Base-by-base conservation (phyloP, 2,113 vertebrate species). In the Coracopsis vasa region DNA sequence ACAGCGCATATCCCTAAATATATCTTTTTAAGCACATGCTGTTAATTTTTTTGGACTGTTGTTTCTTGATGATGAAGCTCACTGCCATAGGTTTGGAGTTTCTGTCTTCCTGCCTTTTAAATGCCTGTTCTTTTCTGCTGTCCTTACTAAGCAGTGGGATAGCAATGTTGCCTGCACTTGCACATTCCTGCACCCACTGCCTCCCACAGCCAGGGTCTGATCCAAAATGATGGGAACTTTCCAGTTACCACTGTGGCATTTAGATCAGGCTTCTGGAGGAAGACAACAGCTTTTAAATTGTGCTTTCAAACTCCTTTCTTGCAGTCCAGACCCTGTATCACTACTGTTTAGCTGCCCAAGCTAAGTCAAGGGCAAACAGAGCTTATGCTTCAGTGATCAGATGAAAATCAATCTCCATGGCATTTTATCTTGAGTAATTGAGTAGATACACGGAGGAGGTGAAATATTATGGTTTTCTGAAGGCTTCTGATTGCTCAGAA, bases 111-210 rank as follows among this genome's bases (percentile, higher is more conserved):
- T 71, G 35, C 17, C 41, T 80, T 88, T 64, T 16, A 0, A 35
- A 24, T 13, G 85, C 35, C 53, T 80, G 33, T 42, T 88, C 62
- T 69, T 44, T 78, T 33, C 92, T 86, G 41, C 62, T 51, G 62
- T 53, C 90, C 79, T 58, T 69, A 19, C 16, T 23, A 75, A 96
- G 86, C 50, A 47, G 42, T 10, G 41, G 24, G 80, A 65, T 21
- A 51, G 84, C 78, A 75, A 48, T 20, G 77, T 58, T 78, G 79
- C 83, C 61, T 71, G 74, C 54, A 13, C 72, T 60, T 13, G 9
- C 56, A 37, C 92, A 92, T 96, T 96, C 92, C 90, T 92, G 77
- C 86, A 75, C 88, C 86, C 95, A 91, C 92, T 13, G 11, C 89
- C 91, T 94, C 95, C 96, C 92, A 96, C 92, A 61, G 83, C 65